A percentile compares a stretch with the other conserved stretches of the same genome.
Conservation (phyloP, 2,888 invertebrate genomes). For the Creontiades dilutus region DNA sequence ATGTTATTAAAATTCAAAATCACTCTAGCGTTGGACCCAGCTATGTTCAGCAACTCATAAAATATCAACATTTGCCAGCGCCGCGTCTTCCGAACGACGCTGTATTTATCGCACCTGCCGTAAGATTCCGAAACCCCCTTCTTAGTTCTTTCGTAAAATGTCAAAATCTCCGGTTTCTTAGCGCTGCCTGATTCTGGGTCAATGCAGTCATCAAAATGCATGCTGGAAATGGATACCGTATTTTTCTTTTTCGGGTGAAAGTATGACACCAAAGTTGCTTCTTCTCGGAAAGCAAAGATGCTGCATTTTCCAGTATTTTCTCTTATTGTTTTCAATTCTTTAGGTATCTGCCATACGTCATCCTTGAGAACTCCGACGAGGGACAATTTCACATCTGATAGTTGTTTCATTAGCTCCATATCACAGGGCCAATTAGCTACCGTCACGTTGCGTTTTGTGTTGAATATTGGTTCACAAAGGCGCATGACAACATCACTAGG, state of each 20-base stretch:
- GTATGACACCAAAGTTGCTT: background rate
- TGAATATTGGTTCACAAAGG: background rate
- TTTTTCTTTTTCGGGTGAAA: background rate
- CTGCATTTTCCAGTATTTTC: background rate
- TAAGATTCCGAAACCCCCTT: background rate
- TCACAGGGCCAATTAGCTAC: background rate
- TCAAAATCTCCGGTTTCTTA: background rate
- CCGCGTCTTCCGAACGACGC: background rate
- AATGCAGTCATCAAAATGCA: background rate
- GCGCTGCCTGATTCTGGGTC: background rate
- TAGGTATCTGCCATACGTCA: background rate
- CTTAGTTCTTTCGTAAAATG: background rate
- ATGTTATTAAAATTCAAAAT: background rate
- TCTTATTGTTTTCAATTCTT: background rate
- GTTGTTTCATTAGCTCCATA: background rate
- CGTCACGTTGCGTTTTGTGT: background rate
- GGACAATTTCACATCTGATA: background rate
- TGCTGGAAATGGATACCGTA: background rate
- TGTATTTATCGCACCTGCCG: background rate
- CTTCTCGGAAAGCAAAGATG: background rate
- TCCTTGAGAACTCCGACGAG: background rate
- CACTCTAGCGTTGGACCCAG: background rate
- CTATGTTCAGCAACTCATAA: background rate
- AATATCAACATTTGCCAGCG: background rate
- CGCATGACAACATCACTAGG: background rate